Base-by-base conservation (phyloP, 92 coral and sea anemone genomes). In the Bergia puertoricense region DNA sequence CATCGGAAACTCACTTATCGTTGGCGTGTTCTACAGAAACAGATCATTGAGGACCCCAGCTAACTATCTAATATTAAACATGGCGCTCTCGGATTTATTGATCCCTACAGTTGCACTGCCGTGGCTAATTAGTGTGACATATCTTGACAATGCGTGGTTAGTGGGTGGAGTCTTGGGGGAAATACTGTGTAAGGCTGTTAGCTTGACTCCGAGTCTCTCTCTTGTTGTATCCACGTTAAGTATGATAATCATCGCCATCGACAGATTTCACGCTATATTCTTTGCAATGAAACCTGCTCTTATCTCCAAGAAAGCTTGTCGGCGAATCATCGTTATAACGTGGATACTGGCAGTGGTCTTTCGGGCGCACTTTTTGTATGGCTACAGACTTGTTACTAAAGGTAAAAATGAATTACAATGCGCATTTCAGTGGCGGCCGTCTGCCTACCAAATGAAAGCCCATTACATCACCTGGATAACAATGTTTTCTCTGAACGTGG, bases 311-410 rank as follows among this genome's bases (percentile, higher is more conserved):
- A 66, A 82, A 44, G 72, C 76, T 40, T 67, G 86, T 45, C 86
- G 86, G 6, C 57, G 86, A 45, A 41, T 82, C 20, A 65, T 82
- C 18, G 86, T n/a, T 9, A 15, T 45, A 3, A 82, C 46, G 4
- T 82, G 86, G 86, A 6, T 82, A 8, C 16, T 82, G 4, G 76
- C 86, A 20, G 76, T 67, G 51, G 76, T 57, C 4, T 82, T 82
- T 67, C 86, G 86, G 11, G 86, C 86, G 7, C 86, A 82, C 45
- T 82, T 82, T 43, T n/a, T 82, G 76, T 82, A 82, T 46, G 86
- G 76, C 16, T 82, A 82, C 38, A 82, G 86, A 41, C 86, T 82
- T 9, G 86, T 82, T 44, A n/a, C 36, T 16, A 82, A 57, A 8
- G 76, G 54, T 16, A n/a, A 82, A n/a, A 82, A 82, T 4, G 13